These are phyloP conservation scores for Eumaeus atala DNA, from an alignment of 1,140 invertebrate species.

Conservation along the genomic window DNA sequence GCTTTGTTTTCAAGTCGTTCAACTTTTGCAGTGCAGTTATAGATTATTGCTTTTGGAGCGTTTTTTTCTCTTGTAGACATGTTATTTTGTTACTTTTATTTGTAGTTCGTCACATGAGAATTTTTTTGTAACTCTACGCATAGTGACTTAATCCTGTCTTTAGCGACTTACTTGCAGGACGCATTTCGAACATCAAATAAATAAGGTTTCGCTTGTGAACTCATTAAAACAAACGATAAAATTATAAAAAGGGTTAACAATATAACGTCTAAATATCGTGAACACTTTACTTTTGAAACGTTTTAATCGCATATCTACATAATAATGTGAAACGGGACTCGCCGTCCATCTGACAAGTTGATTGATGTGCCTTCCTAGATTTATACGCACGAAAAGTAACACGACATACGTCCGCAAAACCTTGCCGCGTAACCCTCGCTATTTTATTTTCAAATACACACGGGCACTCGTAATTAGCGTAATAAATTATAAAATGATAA, in stretches of 20 bases:
- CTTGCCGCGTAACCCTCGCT: slow-evolving; percentile 53
- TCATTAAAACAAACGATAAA: slow-evolving; percentile 13
- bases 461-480: slow-evolving; percentile 66
- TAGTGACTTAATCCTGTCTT: no score
- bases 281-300: slow-evolving; percentile 60
- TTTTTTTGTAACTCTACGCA: no score
- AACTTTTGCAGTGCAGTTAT: no score
- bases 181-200: no score
- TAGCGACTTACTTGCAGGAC: no score
- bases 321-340: slow-evolving; percentile 62
- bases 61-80: no score
- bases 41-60: no score
- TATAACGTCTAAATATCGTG: slow-evolving; percentile 37
- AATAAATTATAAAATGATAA: slow-evolving; percentile 74
- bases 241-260: slow-evolving; percentile 28
- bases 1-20: no score
- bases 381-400: slow-evolving; percentile 66
- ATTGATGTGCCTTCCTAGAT: slow-evolving; percentile 69
- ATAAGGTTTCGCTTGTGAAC: background rate
- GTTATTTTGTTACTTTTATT: no score
- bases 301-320: slow-evolving; percentile 69
- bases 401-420: slow-evolving; percentile 60
- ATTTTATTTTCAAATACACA: slow-evolving; percentile 65
- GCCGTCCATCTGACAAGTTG: slow-evolving; percentile 66
- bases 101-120: no score